phyloP scores from a whole-genome alignment of 2,113 vertebrate species.

The Grammomys dolichurus region DNA sequence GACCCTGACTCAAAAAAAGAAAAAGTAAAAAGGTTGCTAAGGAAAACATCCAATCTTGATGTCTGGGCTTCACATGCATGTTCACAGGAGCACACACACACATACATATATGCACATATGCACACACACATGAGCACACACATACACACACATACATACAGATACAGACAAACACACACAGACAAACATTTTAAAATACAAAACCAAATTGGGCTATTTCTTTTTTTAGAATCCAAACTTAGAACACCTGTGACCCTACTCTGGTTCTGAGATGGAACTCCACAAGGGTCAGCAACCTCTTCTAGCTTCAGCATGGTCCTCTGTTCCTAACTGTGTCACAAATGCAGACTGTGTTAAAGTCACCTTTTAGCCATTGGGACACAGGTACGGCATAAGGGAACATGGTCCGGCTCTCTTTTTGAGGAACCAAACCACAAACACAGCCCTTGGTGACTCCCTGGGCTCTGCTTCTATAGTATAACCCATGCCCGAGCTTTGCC shows the following conservation, averaged over 20 bases:
- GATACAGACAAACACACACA: no score
- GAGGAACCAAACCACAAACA: background rate
- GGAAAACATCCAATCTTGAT: background rate
- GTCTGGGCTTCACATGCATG: background rate
- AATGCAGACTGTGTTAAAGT: background rate
- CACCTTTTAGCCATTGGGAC: background rate
- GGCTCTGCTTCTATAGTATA: background rate
- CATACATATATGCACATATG: no score
- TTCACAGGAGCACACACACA: background rate
- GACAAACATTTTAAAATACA: background rate
- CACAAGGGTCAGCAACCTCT: background rate
- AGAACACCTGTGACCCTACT: background rate
- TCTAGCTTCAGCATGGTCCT: background rate
- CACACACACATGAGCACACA: background rate
- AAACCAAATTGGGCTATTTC: background rate
- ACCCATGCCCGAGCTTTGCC: accelerated
- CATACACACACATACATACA: background rate
- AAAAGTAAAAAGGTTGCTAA: background rate
- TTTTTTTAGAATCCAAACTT: background rate
- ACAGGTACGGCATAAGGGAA: background rate
- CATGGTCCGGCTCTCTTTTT: background rate
- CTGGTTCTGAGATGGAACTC: background rate
- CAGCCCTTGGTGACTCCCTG: background rate
- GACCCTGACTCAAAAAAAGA: background rate
- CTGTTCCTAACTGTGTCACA: background rate